Percentiles rank a stretch among this genome's conserved stretches.
Evolutionary conservation across 2,888 invertebrate genomes (phyloP).

Genomic region (Gortyna flavago): DNA sequence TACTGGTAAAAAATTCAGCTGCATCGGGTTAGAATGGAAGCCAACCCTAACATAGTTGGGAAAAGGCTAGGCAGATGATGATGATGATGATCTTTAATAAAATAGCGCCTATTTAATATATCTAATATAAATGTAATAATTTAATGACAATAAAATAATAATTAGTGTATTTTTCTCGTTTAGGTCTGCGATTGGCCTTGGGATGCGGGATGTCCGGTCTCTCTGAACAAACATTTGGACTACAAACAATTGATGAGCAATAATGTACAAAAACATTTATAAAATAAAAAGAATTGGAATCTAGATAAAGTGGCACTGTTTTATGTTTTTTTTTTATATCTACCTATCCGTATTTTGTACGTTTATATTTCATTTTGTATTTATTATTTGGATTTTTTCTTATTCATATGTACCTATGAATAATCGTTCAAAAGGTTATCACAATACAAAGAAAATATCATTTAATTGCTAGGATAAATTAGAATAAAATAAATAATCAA

Average conservation of each 20-base stretch:
- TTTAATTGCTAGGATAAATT: not conserved
- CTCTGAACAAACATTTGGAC: slow-evolving; percentile 69
- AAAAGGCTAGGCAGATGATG: too few relatives aligned
- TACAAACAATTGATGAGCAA: slow-evolving; percentile 28
- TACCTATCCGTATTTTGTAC: slow-evolving; percentile 45
- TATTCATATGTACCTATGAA: not conserved
- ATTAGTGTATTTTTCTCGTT: slow-evolving; percentile 32
- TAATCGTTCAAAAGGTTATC: not conserved
- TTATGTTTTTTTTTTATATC: slow-evolving; percentile 38
- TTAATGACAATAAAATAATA: not conserved
- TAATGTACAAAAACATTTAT: slow-evolving; percentile 9
- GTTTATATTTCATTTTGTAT: slow-evolving; percentile 24
- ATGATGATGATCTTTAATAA: too few relatives aligned
- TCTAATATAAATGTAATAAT: not conserved
- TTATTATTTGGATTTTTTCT: slow-evolving; percentile 10
- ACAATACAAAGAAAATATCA: not conserved
- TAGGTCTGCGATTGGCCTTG: slow-evolving; percentile 80
- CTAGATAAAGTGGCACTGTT: slow-evolving; percentile 24
- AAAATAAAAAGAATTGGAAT: slow-evolving; percentile 11
- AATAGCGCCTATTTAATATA: not conserved
- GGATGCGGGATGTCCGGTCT: slow-evolving; percentile 73
- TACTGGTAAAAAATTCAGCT: too few relatives aligned
- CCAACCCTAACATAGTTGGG: too few relatives aligned
- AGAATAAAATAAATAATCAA: not conserved
- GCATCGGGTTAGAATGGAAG: too few relatives aligned